phyloP scores from a whole-genome alignment of 1,140 invertebrate species.

The Sitophilus oryzae region DNA sequence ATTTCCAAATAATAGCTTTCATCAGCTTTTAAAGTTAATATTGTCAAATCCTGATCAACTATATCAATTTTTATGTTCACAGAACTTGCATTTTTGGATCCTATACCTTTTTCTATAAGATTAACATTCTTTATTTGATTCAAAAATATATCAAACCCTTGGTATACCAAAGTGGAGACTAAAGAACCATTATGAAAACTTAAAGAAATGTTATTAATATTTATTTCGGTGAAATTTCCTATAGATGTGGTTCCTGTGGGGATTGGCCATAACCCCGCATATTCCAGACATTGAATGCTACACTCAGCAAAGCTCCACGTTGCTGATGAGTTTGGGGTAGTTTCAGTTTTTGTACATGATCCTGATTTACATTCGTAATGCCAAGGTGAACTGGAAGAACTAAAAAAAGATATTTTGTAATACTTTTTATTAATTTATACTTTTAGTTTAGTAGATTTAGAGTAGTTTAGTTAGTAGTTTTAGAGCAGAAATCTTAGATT shows the following conservation, averaged over 20 bases:
- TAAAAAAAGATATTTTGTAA: neutral
- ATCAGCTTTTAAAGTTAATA: conserved; percentile 46
- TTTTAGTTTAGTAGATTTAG: no score
- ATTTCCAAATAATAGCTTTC: conserved; percentile 64
- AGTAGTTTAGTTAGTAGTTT: no score
- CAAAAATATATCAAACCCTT: conserved; percentile 7
- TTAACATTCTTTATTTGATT: neutral
- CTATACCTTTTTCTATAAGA: no score
- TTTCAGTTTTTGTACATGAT: conserved; percentile 11
- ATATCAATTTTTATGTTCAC: conserved; percentile 8
- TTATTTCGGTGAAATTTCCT: neutral
- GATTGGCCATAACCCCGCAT: conserved; percentile 10
- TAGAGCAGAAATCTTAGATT: no score
- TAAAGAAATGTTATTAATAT: conserved; percentile 3
- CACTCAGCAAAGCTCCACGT: conserved; percentile 10
- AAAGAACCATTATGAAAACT: neutral
- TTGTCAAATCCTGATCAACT: neutral
- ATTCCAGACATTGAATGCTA: conserved; percentile 8
- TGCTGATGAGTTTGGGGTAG: conserved; percentile 2
- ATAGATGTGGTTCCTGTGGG: conserved; percentile 10
- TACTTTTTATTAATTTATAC: no score
- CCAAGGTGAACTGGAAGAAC: conserved; percentile 1
- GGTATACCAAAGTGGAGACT: neutral
- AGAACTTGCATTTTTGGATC: no score
- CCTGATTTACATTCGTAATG: conserved; percentile 12